Evolutionary conservation across 2,113 vertebrate species (phyloP).

Genomic region (Plestiodon gilberti): DNA sequence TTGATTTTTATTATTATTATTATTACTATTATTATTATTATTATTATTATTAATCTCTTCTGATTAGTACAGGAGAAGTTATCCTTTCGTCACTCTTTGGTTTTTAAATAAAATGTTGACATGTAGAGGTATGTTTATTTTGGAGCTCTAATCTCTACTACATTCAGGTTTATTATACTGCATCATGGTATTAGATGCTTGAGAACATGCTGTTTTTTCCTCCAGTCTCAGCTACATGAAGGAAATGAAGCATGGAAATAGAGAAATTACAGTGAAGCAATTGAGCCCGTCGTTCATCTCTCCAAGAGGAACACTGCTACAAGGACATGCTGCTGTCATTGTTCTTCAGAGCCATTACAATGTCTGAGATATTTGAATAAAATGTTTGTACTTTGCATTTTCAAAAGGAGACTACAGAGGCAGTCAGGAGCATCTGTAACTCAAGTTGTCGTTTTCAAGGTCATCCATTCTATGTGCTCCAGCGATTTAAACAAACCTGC

Average conservation of each 20-base stretch:
- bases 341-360: constrained; percentile 66
- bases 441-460: constrained; percentile 69
- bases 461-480: constrained; percentile 51
- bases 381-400: constrained; percentile 68
- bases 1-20: constrained; percentile 77
- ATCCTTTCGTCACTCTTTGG: constrained; percentile 65
- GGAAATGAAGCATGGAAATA: constrained; percentile 73
- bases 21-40: constrained; percentile 73
- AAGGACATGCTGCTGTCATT: constrained; percentile 51
- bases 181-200: constrained; percentile 63
- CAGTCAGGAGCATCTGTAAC: constrained; percentile 61
- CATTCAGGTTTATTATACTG: constrained; percentile 75
- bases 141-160: constrained; percentile 60
- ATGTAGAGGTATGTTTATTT: constrained; percentile 80
- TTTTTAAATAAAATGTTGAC: constrained; percentile 59
- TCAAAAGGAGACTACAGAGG: constrained; percentile 66
- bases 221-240: constrained; percentile 64
- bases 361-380: constrained; percentile 63
- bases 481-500: constrained; percentile 58
- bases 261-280: constrained; percentile 65
- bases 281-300: constrained; percentile 38
- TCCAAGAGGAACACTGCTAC: constrained; percentile 58
- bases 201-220: constrained; percentile 72
- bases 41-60: constrained; percentile 79
- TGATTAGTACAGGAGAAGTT: constrained; percentile 83